Evolutionary conservation across 1,140 invertebrate genomes (phyloP).

Genomic region (Gonioctena quinquepunctata): DNA sequence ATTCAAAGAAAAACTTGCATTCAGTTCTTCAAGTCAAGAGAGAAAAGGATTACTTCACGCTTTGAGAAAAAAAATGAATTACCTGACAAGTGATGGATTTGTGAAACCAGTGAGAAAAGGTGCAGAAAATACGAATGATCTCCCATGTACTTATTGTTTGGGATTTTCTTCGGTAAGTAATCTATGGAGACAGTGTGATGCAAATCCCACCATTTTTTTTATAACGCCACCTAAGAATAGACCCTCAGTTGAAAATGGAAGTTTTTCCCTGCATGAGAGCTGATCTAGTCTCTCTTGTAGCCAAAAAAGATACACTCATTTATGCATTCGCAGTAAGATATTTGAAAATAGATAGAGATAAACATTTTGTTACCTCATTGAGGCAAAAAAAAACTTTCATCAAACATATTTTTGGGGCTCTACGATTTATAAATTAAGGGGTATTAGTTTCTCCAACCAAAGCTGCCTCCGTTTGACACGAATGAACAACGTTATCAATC

Average conservation of each 20-base stretch:
- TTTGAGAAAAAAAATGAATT: conserved; percentile 6
- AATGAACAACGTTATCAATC: conserved; percentile 22
- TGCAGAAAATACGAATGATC: not conserved
- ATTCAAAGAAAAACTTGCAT: not conserved
- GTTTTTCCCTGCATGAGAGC: conserved; percentile 31
- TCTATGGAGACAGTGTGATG: not conserved
- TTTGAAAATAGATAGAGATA: conserved; percentile 31
- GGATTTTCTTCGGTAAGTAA: not conserved
- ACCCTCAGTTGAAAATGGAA: not conserved
- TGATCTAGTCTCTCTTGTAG: conserved; percentile 27
- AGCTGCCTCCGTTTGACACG: conserved; percentile 18
- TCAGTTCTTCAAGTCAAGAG: not conserved
- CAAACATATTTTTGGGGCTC: conserved; percentile 22
- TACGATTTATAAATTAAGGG: conserved; percentile 30
- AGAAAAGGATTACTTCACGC: not conserved
- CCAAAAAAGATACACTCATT: conserved; percentile 38
- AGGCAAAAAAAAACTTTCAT: conserved; percentile 13
- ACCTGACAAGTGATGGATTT: not conserved
- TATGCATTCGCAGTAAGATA: conserved; percentile 43
- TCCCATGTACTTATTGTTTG: not conserved
- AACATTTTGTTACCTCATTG: not conserved
- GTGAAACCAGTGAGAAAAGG: not conserved
- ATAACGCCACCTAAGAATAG: not conserved
- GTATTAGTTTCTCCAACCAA: conserved; percentile 28
- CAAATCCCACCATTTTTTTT: not conserved